These are phyloP conservation scores for Xenops minutus DNA, from an alignment of 2,797 vertebrate species.

Conservation along the genomic window DNA sequence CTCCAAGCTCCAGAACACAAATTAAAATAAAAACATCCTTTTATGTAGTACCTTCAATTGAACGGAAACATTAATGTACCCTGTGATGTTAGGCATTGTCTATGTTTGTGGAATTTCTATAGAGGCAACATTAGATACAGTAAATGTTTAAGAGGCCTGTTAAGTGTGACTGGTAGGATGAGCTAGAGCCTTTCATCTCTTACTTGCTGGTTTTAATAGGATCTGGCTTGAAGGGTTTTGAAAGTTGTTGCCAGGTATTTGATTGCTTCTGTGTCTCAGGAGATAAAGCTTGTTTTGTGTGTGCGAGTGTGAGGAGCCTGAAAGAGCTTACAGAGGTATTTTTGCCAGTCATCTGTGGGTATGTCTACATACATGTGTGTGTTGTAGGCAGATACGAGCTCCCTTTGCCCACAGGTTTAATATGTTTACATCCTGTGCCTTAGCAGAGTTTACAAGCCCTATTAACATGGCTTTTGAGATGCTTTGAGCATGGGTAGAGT, in stretches of 20 bases:
- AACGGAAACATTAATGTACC: neutral
- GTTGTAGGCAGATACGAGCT: neutral
- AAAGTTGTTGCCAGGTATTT: conserved; percentile 36
- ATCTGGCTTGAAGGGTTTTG: conserved; percentile 34
- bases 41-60: neutral
- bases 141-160: conserved; percentile 29
- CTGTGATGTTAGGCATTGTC: conserved; percentile 35
- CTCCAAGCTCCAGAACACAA: conserved; percentile 7
- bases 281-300: neutral
- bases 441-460: neutral
- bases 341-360: neutral
- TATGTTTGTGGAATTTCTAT: conserved; percentile 24
- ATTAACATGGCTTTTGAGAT: neutral
- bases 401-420: neutral
- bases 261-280: neutral
- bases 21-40: conserved; percentile 13
- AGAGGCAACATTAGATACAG: neutral
- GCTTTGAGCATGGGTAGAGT: neutral
- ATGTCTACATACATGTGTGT: neutral
- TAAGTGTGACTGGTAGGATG: neutral
- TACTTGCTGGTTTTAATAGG: conserved; percentile 26
- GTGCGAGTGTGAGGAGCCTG: neutral
- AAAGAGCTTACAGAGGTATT: neutral
- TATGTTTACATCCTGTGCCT: neutral
- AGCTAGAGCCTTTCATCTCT: conserved; percentile 39